Evolutionary conservation across 92 coral and sea anemone species (phyloP).

Genomic region (Phenganax marumi): DNA sequence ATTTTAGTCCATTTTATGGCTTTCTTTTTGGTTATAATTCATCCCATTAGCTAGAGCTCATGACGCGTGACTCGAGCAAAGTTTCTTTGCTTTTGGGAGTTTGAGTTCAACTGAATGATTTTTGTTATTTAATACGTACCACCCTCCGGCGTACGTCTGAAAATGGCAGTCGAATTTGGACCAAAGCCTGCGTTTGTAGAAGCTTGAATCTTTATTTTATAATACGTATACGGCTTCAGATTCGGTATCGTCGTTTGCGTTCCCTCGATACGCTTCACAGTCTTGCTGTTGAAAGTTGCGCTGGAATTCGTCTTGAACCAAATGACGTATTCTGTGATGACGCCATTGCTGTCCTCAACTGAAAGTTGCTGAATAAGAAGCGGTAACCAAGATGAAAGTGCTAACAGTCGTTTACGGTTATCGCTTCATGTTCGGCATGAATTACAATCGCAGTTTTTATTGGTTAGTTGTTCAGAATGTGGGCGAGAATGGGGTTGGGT

Average conservation of each 20-base stretch:
- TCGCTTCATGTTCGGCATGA: no score
- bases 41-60: not conserved
- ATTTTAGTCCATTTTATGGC: no score
- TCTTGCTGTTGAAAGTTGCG: constrained; percentile 53
- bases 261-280: constrained; percentile 60
- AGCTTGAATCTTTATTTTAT: constrained; percentile 76
- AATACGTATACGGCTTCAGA: constrained; percentile 64
- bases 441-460: no score
- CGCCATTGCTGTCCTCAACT: constrained; percentile 69
- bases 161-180: constrained; percentile 40
- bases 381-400: not conserved
- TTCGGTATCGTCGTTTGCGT: constrained; percentile 58
- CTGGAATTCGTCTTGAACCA: constrained; percentile 60
- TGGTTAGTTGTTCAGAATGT: no score
- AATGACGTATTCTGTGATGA: constrained; percentile 74
- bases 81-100: not conserved
- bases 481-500: no score
- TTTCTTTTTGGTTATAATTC: not conserved
- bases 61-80: not conserved
- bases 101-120: not conserved
- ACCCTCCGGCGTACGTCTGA: constrained; percentile 69
- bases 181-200: constrained; percentile 84
- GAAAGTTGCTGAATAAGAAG: constrained; percentile 64
- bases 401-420: no score
- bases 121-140: constrained; percentile 57